A percentile compares a stretch with the other conserved stretches of the same genome.
Evolutionary conservation across 2,888 invertebrate genomes (phyloP).

Genomic region (Polydrusus pterygomalis): DNA sequence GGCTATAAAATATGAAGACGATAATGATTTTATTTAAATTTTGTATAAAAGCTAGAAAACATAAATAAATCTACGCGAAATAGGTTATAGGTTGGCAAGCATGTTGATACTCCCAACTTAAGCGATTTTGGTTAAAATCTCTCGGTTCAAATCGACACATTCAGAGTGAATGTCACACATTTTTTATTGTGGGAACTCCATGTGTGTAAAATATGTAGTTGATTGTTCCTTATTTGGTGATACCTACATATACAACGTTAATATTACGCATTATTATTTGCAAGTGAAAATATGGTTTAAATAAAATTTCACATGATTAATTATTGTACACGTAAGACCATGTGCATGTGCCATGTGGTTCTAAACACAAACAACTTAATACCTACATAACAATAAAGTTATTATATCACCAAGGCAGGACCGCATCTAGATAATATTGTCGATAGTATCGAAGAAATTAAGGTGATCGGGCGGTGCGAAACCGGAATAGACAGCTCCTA

Average conservation of each 20-base stretch:
- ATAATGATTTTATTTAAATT: no score
- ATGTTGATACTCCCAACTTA: no score
- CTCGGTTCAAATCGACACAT: no score
- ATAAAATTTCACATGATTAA: no score
- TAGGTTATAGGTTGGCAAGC: no score
- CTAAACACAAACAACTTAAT: constrained; percentile 14
- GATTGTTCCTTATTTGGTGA: neutral
- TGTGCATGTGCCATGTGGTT: constrained; percentile 12
- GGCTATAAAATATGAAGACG: no score
- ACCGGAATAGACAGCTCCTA: no score
- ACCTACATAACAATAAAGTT: constrained; percentile 16
- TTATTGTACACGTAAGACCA: constrained; percentile 2
- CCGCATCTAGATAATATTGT: neutral
- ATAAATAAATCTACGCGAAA: no score
- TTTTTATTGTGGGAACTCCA: neutral
- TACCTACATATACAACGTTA: neutral
- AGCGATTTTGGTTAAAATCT: no score
- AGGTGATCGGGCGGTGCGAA: no score
- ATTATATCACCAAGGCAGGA: neutral
- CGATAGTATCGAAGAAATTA: neutral
- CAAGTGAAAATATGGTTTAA: neutral
- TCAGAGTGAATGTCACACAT: no score
- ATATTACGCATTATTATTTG: neutral
- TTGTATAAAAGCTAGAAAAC: no score
- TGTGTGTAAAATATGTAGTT: neutral